Evolutionary conservation across 2,888 invertebrate species (phyloP), one percentile per base, ranked within the genome.

Genomic region (Platycheirus rosarum): DNA sequence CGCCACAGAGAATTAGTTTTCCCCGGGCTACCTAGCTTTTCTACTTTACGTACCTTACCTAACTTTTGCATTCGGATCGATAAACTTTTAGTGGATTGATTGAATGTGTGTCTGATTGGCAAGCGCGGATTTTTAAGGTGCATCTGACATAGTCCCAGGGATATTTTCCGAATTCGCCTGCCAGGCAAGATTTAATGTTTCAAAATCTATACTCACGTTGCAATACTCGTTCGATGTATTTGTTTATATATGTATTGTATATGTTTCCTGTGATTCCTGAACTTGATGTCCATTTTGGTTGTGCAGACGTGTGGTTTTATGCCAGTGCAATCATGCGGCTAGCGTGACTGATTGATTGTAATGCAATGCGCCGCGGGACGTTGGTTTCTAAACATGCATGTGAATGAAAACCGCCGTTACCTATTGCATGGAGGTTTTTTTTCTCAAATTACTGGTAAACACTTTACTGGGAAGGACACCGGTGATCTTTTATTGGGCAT

Each of bases 301-400:
- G 16, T 32, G 66, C 66, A 48, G 62, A 40, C 53, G 42, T 53
- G 48, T 42, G 68, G 68, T 63, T 68, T 69, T 49, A 35, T 63
- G 16, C 35, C 8, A 49, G 40, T 2, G 53, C 63, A 69, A 57
- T 69, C 79, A 69, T 62, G 68, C 57, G 42, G 63, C 55, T 63
- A 49, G 68, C 74, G 55, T 74, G 48, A 79, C 55, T 68, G 68
- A 79, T 68, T 74, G 73, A 73, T 74, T 49, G 16, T 18, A 20
- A 65, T 13, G 73, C 23, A 68, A 51, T 51, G 40, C 16, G 14
- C 57, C 32, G 2, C 9, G 16, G 8, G 32, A 26, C 20, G 5
- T 46, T 32, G 29, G 18, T 29, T 63, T 35, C 8, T 5, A 46
- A 46, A 46, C 32, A 62, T 53, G 51, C n/a, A 13, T 55, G 40